Percentiles rank a stretch among this genome's conserved stretches.
These are phyloP conservation scores for Fringilla coelebs DNA, from an alignment of 2,797 vertebrate genomes.

Conservation along the genomic window DNA sequence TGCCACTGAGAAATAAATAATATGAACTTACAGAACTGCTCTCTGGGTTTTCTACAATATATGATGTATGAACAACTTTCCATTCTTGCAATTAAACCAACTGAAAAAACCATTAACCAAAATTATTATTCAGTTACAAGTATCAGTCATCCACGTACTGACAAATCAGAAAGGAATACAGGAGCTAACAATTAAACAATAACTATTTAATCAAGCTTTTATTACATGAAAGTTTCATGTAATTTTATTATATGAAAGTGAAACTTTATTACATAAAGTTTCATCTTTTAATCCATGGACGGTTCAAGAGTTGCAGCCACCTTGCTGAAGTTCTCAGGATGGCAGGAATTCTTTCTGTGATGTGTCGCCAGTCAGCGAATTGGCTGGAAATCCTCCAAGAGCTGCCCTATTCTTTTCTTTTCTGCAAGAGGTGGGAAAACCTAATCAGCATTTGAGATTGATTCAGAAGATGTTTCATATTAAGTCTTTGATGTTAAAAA, in stretches of 20 bases:
- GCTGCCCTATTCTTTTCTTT: constrained; percentile 80
- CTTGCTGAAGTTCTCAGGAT: accelerated
- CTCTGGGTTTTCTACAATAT: neutral
- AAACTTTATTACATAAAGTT: neutral
- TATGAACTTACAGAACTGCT: neutral
- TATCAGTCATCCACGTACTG: accelerated
- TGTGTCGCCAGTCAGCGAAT: constrained; percentile 70
- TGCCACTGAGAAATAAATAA: neutral
- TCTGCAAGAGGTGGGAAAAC: constrained; percentile 66
- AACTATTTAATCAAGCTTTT: neutral
- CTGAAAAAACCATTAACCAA: neutral
- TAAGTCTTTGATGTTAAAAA: neutral
- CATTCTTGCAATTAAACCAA: neutral
- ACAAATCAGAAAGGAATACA: neutral
- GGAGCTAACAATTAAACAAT: neutral
- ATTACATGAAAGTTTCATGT: neutral
- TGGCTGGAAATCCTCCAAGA: constrained; percentile 84
- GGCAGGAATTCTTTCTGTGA: neutral
- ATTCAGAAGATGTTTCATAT: neutral
- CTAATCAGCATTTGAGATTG: accelerated
- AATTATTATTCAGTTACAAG: neutral
- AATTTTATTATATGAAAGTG: neutral
- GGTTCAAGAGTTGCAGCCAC: neutral
- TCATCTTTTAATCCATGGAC: neutral
- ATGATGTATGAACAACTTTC: neutral